phyloP scores from a whole-genome alignment of 2,797 vertebrate genomes.

The Podarcis siculus region DNA sequence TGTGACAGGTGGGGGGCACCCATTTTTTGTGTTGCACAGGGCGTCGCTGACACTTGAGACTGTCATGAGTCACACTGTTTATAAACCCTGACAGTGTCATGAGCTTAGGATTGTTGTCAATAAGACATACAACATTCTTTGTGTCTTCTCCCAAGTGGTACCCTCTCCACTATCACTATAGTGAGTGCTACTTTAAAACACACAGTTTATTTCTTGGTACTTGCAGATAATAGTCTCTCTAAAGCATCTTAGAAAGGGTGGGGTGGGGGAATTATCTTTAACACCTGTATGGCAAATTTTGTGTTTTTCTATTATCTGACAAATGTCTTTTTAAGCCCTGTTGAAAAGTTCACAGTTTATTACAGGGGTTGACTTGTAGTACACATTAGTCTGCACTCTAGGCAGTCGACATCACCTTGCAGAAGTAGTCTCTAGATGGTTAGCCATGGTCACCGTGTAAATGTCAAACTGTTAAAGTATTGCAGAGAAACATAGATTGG shows the following conservation, averaged over 20 bases:
- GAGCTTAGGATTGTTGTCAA: not conserved
- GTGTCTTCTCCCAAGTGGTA: not conserved
- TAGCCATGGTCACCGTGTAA: not conserved
- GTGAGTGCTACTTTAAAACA: not conserved
- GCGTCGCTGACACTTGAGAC: no score
- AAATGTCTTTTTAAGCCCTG: not conserved
- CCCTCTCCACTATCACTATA: no score
- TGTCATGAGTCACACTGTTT: not conserved
- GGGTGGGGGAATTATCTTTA: not conserved
- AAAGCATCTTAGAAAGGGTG: not conserved
- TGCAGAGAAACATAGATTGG: not conserved
- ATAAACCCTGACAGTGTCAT: not conserved
- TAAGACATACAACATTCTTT: not conserved
- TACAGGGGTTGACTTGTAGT: not conserved
- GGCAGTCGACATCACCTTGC: rapidly evolving
- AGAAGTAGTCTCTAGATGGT: not conserved
- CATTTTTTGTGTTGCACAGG: no score
- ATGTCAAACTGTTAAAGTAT: not conserved
- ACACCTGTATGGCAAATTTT: not conserved
- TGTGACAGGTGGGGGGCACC: no score
- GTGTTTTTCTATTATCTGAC: not conserved
- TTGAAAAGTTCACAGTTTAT: not conserved
- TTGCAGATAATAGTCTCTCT: not conserved
- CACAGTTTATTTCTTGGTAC: not conserved
- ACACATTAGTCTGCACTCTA: not conserved